Evolutionary conservation across 1,140 invertebrate species (phyloP).

Genomic region (Metopolophium dirhodum): DNA sequence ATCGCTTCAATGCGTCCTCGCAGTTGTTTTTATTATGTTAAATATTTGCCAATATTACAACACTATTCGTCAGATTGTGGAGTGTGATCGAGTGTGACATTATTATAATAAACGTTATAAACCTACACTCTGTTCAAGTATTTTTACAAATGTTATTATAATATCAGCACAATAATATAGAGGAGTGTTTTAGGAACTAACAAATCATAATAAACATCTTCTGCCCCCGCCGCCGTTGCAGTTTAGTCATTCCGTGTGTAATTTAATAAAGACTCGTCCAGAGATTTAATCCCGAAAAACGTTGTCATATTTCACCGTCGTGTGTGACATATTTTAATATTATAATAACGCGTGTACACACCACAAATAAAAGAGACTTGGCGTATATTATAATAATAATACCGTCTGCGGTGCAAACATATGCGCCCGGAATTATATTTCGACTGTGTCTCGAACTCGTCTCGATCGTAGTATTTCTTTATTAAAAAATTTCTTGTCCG

Average conservation of each 20-base stretch:
- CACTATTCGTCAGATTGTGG: not conserved
- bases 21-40: not conserved
- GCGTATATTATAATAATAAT: not conserved
- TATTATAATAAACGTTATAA: not conserved
- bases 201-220: conserved; percentile 36
- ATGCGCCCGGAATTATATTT: not conserved
- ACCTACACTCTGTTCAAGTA: not conserved
- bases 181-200: not conserved
- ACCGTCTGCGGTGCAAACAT: conserved; percentile 1
- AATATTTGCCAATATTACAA: not conserved
- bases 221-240: not conserved
- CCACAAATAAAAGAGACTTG: not conserved
- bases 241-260: conserved; percentile 1
- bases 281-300: conserved; percentile 8
- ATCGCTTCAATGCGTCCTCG: not conserved
- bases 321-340: conserved; percentile 17
- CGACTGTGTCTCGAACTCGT: not conserved
- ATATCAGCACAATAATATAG: not conserved
- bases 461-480: not conserved
- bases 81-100: not conserved
- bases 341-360: not conserved
- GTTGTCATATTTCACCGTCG: not conserved
- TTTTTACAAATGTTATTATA: not conserved
- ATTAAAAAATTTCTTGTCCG: not conserved
- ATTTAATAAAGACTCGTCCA: conserved; percentile 33